Conservation (phyloP, 2,888 invertebrate genomes). For the Tetranychus piercei region DNA sequence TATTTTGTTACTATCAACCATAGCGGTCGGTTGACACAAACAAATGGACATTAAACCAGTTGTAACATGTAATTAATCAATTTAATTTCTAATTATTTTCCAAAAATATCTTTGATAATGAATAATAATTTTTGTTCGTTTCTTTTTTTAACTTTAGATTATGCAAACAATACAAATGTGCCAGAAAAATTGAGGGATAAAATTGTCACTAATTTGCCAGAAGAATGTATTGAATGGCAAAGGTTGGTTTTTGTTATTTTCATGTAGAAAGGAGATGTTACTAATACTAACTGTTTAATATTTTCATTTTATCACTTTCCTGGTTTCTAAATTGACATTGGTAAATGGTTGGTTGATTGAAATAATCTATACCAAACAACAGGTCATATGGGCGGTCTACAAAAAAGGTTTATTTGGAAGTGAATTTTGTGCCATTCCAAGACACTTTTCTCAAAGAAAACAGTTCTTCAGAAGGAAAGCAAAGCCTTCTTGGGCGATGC, state of each 20-base stretch:
- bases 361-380: slow-evolving; percentile 18
- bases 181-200: slow-evolving; percentile 44
- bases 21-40: neutral
- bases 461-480: slow-evolving; percentile 32
- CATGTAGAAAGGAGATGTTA: neutral
- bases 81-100: neutral
- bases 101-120: neutral
- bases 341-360: neutral
- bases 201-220: slow-evolving; percentile 57
- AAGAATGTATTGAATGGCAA: slow-evolving; percentile 70
- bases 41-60: neutral
- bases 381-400: slow-evolving; percentile 63
- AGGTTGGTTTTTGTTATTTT: slow-evolving; percentile 17
- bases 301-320: neutral
- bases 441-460: slow-evolving; percentile 48
- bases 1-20: too few relatives aligned
- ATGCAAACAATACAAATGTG: neutral
- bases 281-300: neutral
- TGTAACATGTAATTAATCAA: neutral
- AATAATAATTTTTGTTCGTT: neutral
- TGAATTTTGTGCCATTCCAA: slow-evolving; percentile 59
- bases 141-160: neutral
- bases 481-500: slow-evolving; percentile 51
- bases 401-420: slow-evolving; percentile 62
- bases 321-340: neutral